These are phyloP conservation scores for Drosophila insularis DNA, from an alignment of 1,140 invertebrate genomes.

Conservation along the genomic window DNA sequence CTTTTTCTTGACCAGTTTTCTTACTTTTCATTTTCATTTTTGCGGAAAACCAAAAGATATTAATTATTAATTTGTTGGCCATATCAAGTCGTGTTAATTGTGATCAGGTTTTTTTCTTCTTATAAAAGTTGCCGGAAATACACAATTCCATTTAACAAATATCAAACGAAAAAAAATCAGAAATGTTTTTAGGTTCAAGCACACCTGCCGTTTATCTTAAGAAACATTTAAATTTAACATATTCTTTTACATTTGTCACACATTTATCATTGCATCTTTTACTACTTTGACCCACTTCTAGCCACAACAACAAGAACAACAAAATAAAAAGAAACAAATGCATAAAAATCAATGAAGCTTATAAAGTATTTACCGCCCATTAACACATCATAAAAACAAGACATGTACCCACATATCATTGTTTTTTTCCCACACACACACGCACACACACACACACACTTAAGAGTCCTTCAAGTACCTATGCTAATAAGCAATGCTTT, in stretches of 20 bases:
- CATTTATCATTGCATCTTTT: constrained; percentile 18
- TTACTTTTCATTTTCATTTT: constrained; percentile 58
- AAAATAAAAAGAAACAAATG: constrained; percentile 23
- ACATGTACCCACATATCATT: constrained; percentile 9
- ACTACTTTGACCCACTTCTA: constrained; percentile 60
- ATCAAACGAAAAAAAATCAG: neutral
- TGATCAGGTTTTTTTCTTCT: constrained; percentile 27
- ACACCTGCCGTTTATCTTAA: neutral
- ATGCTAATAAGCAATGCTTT: constrained; percentile 59
- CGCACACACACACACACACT: neutral
- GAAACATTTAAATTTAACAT: neutral
- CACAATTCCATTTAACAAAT: neutral
- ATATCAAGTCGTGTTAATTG: constrained; percentile 30
- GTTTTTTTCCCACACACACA: constrained; percentile 43
- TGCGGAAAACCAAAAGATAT: constrained; percentile 59
- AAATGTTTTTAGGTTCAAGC: neutral
- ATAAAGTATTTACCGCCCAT: constrained; percentile 76
- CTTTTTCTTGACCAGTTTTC: constrained; percentile 53
- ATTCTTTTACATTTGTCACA: constrained; percentile 4
- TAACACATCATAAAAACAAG: constrained; percentile 61
- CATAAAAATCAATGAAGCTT: constrained; percentile 74
- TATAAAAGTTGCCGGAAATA: neutral
- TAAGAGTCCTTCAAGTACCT: constrained; percentile 61
- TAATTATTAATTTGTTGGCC: constrained; percentile 58
- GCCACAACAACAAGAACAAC: no score